phyloP scores from a whole-genome alignment of 2,113 vertebrate species.

The Gallinago jamesoni region DNA sequence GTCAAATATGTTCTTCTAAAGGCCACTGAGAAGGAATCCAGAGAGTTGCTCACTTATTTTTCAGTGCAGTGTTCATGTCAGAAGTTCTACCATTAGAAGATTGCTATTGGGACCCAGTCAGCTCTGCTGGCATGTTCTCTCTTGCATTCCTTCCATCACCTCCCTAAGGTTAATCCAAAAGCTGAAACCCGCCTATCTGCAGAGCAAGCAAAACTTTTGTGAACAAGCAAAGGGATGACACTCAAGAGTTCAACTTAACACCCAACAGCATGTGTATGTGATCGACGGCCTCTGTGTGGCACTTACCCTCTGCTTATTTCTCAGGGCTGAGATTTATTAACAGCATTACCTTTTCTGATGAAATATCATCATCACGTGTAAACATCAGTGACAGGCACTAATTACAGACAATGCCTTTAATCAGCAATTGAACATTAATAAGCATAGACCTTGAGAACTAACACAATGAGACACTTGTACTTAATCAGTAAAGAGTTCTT shows the following conservation, averaged over 20 bases:
- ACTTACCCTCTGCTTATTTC: slow-evolving; percentile 22
- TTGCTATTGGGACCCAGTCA: background rate
- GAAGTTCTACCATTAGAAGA: background rate
- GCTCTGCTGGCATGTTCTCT: accelerated
- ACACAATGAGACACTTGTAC: slow-evolving; percentile 68
- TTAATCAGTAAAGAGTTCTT: slow-evolving; percentile 67
- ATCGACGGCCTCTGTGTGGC: background rate
- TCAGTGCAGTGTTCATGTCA: background rate
- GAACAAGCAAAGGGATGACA: background rate
- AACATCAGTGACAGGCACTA: slow-evolving; percentile 65
- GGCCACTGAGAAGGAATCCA: background rate
- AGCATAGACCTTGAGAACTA: slow-evolving; percentile 73
- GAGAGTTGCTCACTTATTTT: background rate
- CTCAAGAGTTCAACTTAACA: background rate
- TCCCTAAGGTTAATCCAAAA: background rate
- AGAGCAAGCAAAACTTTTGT: background rate
- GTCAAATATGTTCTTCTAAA: background rate
- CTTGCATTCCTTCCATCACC: background rate
- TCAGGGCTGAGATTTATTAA: slow-evolving; percentile 27
- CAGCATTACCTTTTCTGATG: background rate
- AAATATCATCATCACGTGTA: slow-evolving; percentile 31
- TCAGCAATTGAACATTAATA: slow-evolving; percentile 69
- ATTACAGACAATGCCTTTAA: slow-evolving; percentile 53
- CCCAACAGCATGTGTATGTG: background rate
- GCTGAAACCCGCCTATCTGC: background rate